Conservation (phyloP, 1,140 invertebrate genomes). For the Oppia nitens region DNA sequence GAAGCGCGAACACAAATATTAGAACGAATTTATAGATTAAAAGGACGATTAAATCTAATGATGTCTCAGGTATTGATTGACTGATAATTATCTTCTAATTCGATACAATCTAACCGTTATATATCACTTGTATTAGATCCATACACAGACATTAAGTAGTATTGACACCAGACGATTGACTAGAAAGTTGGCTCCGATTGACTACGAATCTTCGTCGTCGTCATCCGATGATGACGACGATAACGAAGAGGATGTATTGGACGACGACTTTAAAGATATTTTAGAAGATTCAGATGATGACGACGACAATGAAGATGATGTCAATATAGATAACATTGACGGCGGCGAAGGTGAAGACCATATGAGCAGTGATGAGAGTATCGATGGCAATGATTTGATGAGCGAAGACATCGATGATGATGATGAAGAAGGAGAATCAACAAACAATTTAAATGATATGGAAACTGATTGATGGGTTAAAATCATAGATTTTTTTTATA, state of each 20-base stretch:
- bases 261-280: background rate
- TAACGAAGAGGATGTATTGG: conserved; percentile 3
- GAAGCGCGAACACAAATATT: conserved; percentile 3
- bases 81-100: background rate
- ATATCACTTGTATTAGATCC: background rate
- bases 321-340: background rate
- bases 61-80: conserved; percentile 6
- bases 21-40: conserved; percentile 5
- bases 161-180: background rate
- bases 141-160: too few relatives aligned
- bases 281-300: conserved; percentile 6
- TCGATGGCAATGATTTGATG: background rate
- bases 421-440: background rate
- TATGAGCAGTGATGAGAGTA: background rate
- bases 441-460: background rate
- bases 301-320: background rate
- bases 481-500: background rate
- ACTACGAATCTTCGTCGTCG: conserved; percentile 1
- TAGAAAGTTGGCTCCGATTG: background rate
- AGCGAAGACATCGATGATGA: background rate
- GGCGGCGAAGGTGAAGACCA: background rate
- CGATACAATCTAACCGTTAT: background rate
- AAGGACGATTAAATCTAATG: conserved; percentile 10
- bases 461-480: background rate
- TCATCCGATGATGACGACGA: background rate